phyloP scores from a whole-genome alignment of 1,140 invertebrate genomes.

The Aphidius ervi region DNA sequence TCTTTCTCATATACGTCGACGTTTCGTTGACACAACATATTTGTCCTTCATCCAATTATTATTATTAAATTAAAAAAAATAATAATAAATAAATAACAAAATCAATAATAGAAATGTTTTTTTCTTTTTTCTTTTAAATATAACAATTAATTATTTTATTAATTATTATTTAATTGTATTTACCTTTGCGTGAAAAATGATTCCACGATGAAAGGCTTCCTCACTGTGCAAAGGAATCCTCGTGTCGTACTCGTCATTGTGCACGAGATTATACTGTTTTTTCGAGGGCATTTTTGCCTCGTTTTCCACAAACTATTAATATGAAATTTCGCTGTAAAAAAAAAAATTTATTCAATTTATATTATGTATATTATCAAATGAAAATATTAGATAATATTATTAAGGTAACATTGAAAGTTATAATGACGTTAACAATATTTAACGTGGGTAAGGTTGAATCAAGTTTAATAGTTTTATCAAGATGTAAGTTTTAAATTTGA shows the following conservation, averaged over 20 bases:
- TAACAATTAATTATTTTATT: background rate
- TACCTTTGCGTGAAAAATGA: conserved; percentile 96
- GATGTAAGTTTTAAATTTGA: no score
- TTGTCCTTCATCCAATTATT: background rate
- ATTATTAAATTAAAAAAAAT: no score
- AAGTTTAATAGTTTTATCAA: no score
- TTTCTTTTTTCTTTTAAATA: conserved; percentile 1
- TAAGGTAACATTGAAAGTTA: no score
- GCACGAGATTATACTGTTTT: conserved; percentile 89
- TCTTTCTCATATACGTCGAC: background rate
- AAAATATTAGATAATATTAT: background rate
- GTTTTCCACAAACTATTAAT: conserved; percentile 45
- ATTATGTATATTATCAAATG: background rate
- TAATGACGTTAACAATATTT: no score
- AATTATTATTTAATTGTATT: background rate
- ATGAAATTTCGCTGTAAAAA: conserved; percentile 44
- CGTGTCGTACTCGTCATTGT: conserved; percentile 91
- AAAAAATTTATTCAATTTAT: conserved; percentile 7
- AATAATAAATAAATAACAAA: no score
- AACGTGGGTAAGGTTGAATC: no score
- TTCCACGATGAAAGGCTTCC: conserved; percentile 94
- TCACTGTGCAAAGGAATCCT: conserved; percentile 91
- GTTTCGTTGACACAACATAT: background rate
- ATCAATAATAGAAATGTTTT: background rate
- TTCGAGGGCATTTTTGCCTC: conserved; percentile 72